These are phyloP conservation scores for Nowickia ferox DNA, from an alignment of 2,888 invertebrate species.

Conservation along the genomic window DNA sequence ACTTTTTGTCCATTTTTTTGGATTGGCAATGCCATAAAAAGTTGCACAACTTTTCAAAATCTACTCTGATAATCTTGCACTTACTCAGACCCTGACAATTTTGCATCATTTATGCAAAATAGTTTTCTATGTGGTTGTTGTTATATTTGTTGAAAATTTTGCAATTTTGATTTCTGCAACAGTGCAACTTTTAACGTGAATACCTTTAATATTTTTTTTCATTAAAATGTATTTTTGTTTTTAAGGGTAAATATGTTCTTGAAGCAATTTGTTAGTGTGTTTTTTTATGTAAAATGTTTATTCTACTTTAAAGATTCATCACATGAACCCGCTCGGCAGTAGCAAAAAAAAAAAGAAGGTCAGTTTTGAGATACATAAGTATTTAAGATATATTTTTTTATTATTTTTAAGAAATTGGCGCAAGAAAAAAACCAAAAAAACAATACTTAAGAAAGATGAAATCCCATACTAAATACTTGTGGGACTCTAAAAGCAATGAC, in stretches of 20 bases:
- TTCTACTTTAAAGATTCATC: constrained; percentile 13
- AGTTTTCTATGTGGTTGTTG: too few relatives aligned
- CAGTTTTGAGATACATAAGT: constrained; percentile 14
- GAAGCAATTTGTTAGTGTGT: constrained; percentile 32
- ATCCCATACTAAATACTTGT: constrained; percentile 4
- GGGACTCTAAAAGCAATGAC: constrained; percentile 2
- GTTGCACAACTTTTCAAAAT: too few relatives aligned
- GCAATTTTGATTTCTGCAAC: too few relatives aligned
- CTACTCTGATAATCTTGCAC: too few relatives aligned
- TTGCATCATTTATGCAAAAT: too few relatives aligned
- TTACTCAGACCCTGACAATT: too few relatives aligned
- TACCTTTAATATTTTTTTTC: constrained; percentile 27
- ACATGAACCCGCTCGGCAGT: not conserved
- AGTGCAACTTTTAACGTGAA: too few relatives aligned
- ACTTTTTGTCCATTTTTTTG: too few relatives aligned
- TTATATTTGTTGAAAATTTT: too few relatives aligned
- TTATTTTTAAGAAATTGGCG: constrained; percentile 22
- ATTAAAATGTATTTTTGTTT: constrained; percentile 22
- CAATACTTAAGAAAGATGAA: not conserved
- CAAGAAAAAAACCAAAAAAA: constrained; percentile 1
- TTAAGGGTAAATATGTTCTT: constrained; percentile 40
- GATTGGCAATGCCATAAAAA: too few relatives aligned
- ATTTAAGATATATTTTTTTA: constrained; percentile 1
- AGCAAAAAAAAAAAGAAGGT: constrained; percentile 47
- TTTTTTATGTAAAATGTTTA: constrained; percentile 14